Base-by-base conservation (phyloP, 2,797 vertebrate species). In the Hapalemur alaotrensis region DNA sequence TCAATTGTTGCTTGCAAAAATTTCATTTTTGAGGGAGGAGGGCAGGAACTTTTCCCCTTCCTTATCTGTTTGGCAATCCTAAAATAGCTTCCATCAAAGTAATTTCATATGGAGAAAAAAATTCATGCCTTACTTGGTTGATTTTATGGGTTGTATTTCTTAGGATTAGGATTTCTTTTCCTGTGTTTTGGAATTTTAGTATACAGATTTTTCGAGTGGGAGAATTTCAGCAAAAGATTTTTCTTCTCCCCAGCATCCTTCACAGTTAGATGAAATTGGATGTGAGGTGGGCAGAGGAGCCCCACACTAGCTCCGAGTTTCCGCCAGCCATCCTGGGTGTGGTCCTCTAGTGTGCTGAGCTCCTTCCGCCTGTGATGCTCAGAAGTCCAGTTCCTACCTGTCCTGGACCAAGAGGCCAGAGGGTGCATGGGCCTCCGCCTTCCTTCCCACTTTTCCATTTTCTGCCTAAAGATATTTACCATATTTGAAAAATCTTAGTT, bases 101-200 rank as follows among this genome's bases (percentile, higher is more conserved):
- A 25, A 50, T 57, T 83, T 78, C n/a, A 50, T 57, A 7, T 22
- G 48, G 25, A 35, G 15, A 46, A 79, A 78, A 86, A 78, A 86
- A 80, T 52, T 69, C 17, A 20, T 63, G 7, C 54, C 76, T 32
- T 28, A 20, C 54, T 61, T 87, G 6, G 1, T 86, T 50, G 17
- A 81, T 81, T 54, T 95, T 65, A 25, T 52, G 84, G 35, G 43
- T 32, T 70, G 18, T 70, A 4, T 41, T 91, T 94, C 17, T 41
- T 50, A 6, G 48, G 35, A n/a, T 67, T 46, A 52, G 32, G 17
- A 8, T 69, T 82, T 50, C 11, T 90, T 69, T 43, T 12, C 46
- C n/a, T 81, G 4, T 76, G 14, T 61, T 59, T 61, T 75, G 2
- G 4, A 63, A 86, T 48, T 80, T 72, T 80, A 57, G 5, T 61